phyloP scores from a whole-genome alignment of 2,888 invertebrate species.

The Eilema depressum region DNA sequence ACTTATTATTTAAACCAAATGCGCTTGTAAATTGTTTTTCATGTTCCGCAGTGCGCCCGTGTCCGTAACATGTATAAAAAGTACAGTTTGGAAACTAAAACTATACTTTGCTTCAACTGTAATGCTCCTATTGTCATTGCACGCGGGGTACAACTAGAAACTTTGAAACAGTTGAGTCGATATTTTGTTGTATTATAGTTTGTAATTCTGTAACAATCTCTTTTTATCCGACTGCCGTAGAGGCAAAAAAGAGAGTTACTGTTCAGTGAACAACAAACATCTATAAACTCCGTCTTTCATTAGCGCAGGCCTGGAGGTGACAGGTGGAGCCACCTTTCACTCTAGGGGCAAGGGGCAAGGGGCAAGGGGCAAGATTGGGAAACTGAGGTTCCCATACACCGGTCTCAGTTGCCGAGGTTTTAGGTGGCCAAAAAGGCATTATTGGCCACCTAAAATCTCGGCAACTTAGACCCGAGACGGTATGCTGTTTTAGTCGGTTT shows the following conservation, averaged over 20 bases:
- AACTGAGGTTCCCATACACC: no score
- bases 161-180: neutral
- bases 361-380: no score
- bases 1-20: neutral
- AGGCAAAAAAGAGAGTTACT: neutral
- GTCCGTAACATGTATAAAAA: conserved; percentile 10
- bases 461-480: no score
- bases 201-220: neutral
- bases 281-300: no score
- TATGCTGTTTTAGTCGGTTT: no score
- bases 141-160: neutral
- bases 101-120: conserved; percentile 8
- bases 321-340: no score
- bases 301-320: no score
- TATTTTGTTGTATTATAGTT: neutral
- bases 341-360: no score
- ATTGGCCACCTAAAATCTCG: no score
- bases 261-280: neutral
- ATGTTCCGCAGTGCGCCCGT: conserved; percentile 9
- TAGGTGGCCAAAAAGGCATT: no score
- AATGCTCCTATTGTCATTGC: conserved; percentile 6
- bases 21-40: neutral
- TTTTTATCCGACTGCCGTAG: neutral
- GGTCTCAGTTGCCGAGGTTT: no score
- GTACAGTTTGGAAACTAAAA: conserved; percentile 8